phyloP scores from a whole-genome alignment of 2,888 invertebrate species.

The Amblyjoppa proteus region DNA sequence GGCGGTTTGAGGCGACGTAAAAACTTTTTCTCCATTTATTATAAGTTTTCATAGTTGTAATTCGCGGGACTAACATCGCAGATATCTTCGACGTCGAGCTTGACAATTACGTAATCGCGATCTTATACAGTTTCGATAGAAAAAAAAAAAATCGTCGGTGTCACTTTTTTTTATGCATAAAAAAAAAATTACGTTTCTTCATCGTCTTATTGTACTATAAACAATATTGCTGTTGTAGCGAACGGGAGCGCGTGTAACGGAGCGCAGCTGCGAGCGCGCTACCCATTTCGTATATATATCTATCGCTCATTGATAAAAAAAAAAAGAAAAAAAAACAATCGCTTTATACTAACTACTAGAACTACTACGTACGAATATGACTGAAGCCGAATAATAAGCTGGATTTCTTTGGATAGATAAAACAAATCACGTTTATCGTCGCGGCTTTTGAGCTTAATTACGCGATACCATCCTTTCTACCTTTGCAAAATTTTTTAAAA shows the following conservation, averaged over 20 bases:
- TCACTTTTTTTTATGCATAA: constrained; percentile 1
- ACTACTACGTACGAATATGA: constrained; percentile 64
- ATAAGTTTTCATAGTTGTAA: constrained; percentile 5
- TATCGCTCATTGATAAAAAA: constrained; percentile 42
- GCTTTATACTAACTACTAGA: constrained; percentile 65
- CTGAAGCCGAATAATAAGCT: constrained; percentile 55
- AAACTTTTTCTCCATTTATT: background rate
- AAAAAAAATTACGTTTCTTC: constrained; percentile 30
- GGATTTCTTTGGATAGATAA: background rate
- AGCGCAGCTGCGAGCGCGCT: constrained; percentile 58
- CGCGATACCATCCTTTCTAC: background rate
- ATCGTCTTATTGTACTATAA: constrained; percentile 35
- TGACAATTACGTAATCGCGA: background rate
- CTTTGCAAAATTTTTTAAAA: background rate
- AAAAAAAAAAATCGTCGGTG: constrained; percentile 23
- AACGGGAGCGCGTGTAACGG: constrained; percentile 6
- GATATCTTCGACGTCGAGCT: constrained; percentile 29
- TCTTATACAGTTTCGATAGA: background rate
- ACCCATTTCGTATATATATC: constrained; percentile 32
- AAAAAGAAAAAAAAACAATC: constrained; percentile 34
- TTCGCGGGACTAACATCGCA: constrained; percentile 16
- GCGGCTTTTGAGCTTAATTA: constrained; percentile 8
- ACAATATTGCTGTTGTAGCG: constrained; percentile 31
- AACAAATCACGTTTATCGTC: constrained; percentile 2
- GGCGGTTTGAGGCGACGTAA: background rate